A percentile compares a stretch with the other conserved stretches of the same genome.
These are phyloP conservation scores for Lepidurus couesii DNA, from an alignment of 1,140 invertebrate genomes.

Conservation along the genomic window DNA sequence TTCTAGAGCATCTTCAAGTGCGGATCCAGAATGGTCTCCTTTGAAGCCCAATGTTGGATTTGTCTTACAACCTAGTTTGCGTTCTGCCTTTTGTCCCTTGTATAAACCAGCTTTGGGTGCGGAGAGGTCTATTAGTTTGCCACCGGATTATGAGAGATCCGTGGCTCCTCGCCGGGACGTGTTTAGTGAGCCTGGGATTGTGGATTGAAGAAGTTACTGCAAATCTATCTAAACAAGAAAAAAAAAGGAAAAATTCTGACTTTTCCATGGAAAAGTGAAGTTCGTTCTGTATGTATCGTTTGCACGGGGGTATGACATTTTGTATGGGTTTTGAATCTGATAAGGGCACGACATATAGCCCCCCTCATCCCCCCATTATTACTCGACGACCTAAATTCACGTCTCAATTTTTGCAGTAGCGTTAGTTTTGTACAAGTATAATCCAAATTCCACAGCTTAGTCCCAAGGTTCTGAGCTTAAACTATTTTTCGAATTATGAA, in stretches of 20 bases:
- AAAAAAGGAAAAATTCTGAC: background rate
- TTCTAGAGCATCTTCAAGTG: slow-evolving; percentile 47
- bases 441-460: slow-evolving; percentile 14
- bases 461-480: slow-evolving; percentile 18
- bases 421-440: background rate
- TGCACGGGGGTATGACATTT: background rate
- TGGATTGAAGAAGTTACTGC: background rate
- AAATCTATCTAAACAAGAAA: too few relatives aligned
- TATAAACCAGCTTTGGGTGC: slow-evolving; percentile 48
- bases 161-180: background rate
- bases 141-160: slow-evolving; percentile 6
- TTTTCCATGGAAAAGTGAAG: background rate
- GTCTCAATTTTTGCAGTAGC: background rate
- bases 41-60: slow-evolving; percentile 62
- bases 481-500: slow-evolving; percentile 16
- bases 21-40: slow-evolving; percentile 44
- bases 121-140: slow-evolving; percentile 6
- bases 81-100: slow-evolving; percentile 73
- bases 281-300: background rate
- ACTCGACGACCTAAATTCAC: background rate
- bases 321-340: background rate
- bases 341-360: background rate
- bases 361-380: background rate
- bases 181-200: background rate
- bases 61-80: slow-evolving; percentile 69